Percentiles rank a stretch among this genome's conserved stretches.
These are phyloP conservation scores for Lepidotrigona ventralis DNA, from an alignment of 1,140 invertebrate species.

Conservation along the genomic window DNA sequence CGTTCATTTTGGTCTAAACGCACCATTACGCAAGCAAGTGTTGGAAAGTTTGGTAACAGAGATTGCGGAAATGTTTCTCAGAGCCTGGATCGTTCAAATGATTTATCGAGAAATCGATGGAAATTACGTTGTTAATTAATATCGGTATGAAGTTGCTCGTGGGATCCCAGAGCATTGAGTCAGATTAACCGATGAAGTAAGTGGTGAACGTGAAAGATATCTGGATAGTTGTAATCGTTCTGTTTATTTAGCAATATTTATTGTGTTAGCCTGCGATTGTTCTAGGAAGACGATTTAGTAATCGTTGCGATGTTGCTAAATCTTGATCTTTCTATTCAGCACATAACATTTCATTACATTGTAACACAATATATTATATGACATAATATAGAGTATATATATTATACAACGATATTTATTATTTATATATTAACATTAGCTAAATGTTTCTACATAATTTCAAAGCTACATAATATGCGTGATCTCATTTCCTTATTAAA, in stretches of 20 bases:
- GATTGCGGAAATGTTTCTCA: neutral
- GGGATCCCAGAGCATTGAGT: neutral
- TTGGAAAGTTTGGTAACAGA: constrained; percentile 2
- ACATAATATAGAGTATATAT: too few relatives aligned
- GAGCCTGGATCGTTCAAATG: neutral
- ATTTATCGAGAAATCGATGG: constrained; percentile 30
- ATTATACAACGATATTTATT: too few relatives aligned
- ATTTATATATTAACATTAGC: too few relatives aligned
- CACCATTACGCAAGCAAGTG: too few relatives aligned
- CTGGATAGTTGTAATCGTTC: neutral
- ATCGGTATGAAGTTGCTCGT: neutral
- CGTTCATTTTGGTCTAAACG: too few relatives aligned
- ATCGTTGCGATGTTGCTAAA: neutral
- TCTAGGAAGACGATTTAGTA: neutral
- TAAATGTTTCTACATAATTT: too few relatives aligned
- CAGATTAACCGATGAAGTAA: too few relatives aligned
- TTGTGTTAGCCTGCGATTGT: neutral
- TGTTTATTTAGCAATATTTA: neutral
- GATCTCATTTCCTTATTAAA: too few relatives aligned
- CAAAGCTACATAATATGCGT: too few relatives aligned
- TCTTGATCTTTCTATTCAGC: neutral
- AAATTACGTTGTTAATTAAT: constrained; percentile 33
- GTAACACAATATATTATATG: too few relatives aligned
- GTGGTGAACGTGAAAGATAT: neutral
- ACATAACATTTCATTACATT: neutral